A percentile compares a stretch with the other conserved stretches of the same genome.
phyloP scores from a whole-genome alignment of 2,113 vertebrate genomes.

The Chionomys nivalis region DNA sequence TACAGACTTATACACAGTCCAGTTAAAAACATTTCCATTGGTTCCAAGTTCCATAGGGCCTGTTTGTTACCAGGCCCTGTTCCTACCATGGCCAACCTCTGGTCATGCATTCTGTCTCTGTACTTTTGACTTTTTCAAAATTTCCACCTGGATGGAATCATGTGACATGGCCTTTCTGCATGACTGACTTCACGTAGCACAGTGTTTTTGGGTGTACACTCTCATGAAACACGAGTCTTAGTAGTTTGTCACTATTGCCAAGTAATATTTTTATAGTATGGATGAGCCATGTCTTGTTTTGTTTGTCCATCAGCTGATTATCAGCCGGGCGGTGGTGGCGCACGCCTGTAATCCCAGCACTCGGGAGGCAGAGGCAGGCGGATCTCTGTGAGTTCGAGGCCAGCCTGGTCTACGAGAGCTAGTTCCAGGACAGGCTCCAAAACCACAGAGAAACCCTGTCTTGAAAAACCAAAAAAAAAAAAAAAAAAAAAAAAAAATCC shows the following conservation, averaged over 20 bases:
- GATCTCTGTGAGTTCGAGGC: too few relatives aligned
- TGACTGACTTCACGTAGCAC: background rate
- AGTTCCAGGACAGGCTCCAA: too few relatives aligned
- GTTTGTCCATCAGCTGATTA: background rate
- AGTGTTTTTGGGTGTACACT: background rate
- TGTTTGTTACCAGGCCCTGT: background rate
- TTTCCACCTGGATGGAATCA: background rate
- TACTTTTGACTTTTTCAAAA: background rate
- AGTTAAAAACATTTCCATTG: background rate
- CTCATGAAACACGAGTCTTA: background rate
- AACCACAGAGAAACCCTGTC: too few relatives aligned
- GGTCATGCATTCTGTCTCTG: background rate
- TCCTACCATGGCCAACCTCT: background rate
- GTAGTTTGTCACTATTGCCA: background rate
- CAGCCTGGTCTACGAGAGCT: too few relatives aligned
- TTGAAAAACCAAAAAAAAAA: too few relatives aligned
- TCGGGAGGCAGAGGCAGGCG: too few relatives aligned
- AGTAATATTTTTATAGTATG: background rate
- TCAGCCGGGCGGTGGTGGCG: too few relatives aligned
- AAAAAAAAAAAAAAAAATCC: too few relatives aligned
- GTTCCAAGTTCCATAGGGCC: background rate
- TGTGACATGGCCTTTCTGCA: background rate
- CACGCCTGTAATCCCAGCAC: too few relatives aligned
- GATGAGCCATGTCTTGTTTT: background rate
- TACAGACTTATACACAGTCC: background rate